Conservation (phyloP, 2,888 invertebrate genomes). For the Lithodes maja region DNA sequence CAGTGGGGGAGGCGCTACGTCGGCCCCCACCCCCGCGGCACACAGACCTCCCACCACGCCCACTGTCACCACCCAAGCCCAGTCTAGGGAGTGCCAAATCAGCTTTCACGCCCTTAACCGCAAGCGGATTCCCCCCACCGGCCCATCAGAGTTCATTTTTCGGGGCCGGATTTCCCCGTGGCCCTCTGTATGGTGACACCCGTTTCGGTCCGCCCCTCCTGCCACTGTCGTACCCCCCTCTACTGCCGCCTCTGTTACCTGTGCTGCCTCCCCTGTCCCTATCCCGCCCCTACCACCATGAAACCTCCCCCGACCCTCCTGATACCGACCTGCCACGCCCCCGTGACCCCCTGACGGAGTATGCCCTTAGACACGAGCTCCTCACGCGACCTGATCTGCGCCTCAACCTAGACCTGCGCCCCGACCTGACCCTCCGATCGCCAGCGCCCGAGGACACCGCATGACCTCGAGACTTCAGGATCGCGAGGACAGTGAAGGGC, state of each 20-base stretch:
- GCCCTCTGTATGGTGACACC: constrained; percentile 54
- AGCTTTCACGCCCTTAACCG: constrained; percentile 67
- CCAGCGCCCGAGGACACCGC: constrained; percentile 64
- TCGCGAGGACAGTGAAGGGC: no score
- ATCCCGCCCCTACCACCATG: constrained; percentile 55
- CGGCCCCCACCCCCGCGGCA: constrained; percentile 20
- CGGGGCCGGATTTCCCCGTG: constrained; percentile 36
- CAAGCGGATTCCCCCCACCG: constrained; percentile 50
- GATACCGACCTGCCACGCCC: constrained; percentile 33
- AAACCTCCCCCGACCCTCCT: constrained; percentile 48
- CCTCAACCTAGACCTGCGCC: constrained; percentile 59
- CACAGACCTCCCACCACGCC: constrained; percentile 25
- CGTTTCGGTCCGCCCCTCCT: constrained; percentile 58
- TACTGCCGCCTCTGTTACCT: constrained; percentile 64
- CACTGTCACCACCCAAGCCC: constrained; percentile 60
- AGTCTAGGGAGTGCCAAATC: constrained; percentile 68
- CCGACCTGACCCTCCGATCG: constrained; percentile 62
- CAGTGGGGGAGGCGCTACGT: constrained; percentile 71
- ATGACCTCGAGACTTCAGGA: not conserved
- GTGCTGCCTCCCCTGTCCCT: constrained; percentile 61
- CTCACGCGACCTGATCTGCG: constrained; percentile 57
- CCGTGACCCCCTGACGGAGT: constrained; percentile 49
- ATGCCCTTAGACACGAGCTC: constrained; percentile 53
- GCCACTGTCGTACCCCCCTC: constrained; percentile 64
- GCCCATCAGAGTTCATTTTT: constrained; percentile 57